Evolutionary conservation across 2,888 invertebrate species (phyloP).

Genomic region (Colostygia pectinataria): DNA sequence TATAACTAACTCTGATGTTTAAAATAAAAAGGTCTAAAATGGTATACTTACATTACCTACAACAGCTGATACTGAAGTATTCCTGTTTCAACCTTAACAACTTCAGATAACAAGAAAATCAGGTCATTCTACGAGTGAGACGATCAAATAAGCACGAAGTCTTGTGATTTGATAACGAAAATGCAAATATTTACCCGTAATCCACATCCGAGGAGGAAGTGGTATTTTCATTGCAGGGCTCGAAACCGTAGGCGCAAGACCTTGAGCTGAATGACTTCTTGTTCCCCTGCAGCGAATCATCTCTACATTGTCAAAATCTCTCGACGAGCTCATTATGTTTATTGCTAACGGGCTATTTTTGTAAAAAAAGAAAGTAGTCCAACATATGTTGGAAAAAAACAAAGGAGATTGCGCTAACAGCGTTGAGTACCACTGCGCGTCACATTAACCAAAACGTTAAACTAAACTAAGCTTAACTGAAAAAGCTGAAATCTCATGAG

Average conservation of each 20-base stretch:
- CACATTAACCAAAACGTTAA: slow-evolving; percentile 36
- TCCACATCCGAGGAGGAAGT: slow-evolving; percentile 77
- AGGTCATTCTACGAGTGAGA: slow-evolving; percentile 16
- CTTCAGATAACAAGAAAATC: neutral
- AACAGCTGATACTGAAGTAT: too few relatives aligned
- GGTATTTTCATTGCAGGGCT: slow-evolving; percentile 76
- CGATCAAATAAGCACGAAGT: slow-evolving; percentile 3
- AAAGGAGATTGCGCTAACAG: slow-evolving; percentile 53
- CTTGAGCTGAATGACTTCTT: slow-evolving; percentile 76
- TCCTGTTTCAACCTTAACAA: too few relatives aligned
- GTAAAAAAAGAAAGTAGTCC: slow-evolving; percentile 57
- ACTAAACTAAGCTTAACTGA: slow-evolving; percentile 46
- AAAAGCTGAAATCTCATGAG: slow-evolving; percentile 66
- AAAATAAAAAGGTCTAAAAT: too few relatives aligned
- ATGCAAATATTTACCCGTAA: slow-evolving; percentile 62
- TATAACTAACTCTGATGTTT: too few relatives aligned
- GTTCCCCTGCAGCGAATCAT: slow-evolving; percentile 46
- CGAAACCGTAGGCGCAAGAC: slow-evolving; percentile 58
- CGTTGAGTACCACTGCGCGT: slow-evolving; percentile 44
- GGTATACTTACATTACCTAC: too few relatives aligned
- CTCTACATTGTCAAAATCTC: slow-evolving; percentile 47
- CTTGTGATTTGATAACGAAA: slow-evolving; percentile 9
- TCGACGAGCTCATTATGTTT: slow-evolving; percentile 57
- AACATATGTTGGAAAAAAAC: slow-evolving; percentile 69
- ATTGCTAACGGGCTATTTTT: slow-evolving; percentile 46